A percentile compares a stretch with the other conserved stretches of the same genome.
phyloP scores from a whole-genome alignment of 2,888 invertebrate species.

The Drosophila glabriapex region DNA sequence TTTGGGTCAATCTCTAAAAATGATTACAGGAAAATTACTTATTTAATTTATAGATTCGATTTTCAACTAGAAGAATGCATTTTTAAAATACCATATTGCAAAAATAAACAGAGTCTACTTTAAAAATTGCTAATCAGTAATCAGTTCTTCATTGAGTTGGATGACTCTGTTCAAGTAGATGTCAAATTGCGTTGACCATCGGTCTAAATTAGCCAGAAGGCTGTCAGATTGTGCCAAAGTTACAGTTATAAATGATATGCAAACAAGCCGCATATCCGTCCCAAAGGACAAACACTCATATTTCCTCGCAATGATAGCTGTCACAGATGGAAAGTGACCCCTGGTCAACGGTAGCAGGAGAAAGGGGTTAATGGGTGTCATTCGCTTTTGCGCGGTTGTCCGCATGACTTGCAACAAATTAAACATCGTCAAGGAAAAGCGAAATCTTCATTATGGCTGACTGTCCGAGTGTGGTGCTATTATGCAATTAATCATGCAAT shows the following conservation, averaged over 20 bases:
- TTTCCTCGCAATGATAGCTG: conserved; percentile 45
- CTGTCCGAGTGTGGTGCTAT: conserved; percentile 54
- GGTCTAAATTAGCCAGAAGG: conserved; percentile 25
- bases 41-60: neutral
- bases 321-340: conserved; percentile 48
- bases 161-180: conserved; percentile 1
- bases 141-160: no score
- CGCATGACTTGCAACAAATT: conserved; percentile 58
- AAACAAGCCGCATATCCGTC: conserved; percentile 62
- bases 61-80: neutral
- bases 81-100: neutral
- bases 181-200: conserved; percentile 17
- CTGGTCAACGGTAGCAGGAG: conserved; percentile 51
- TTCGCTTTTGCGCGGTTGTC: conserved; percentile 64
- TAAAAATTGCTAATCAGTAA: neutral
- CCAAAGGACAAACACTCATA: conserved; percentile 72
- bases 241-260: conserved; percentile 64
- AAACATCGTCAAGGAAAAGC: conserved; percentile 30
- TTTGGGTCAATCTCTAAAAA: neutral
- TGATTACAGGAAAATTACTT: neutral
- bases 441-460: conserved; percentile 40
- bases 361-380: conserved; percentile 66
- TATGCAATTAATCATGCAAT: conserved; percentile 75
- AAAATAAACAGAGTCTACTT: neutral
- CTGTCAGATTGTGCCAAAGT: conserved; percentile 29